Evolutionary conservation across 2,113 vertebrate genomes (phyloP).

Genomic region (Callospermophilus lateralis): DNA sequence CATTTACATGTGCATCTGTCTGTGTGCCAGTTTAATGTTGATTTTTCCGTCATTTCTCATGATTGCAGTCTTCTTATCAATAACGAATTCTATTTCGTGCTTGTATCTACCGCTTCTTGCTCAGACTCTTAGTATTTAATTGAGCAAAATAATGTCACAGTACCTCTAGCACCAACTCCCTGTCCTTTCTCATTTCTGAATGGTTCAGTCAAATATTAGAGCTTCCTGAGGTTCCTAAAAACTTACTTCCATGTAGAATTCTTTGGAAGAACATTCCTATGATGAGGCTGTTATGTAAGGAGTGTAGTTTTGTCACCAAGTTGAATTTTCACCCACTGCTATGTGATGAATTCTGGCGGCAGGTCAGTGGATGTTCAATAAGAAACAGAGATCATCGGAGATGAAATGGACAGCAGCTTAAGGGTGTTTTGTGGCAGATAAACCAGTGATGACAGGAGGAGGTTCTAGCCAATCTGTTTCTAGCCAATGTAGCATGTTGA

Average conservation of each 20-base stretch:
- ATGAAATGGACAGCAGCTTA: neutral
- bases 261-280: neutral
- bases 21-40: neutral
- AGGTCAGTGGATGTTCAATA: neutral
- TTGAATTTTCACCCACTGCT: neutral
- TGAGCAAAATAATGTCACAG: neutral
- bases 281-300: neutral
- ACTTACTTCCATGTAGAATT: neutral
- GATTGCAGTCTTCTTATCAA: neutral
- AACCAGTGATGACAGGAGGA: neutral
- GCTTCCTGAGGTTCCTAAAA: neutral
- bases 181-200: neutral
- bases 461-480: neutral
- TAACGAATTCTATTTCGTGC: neutral
- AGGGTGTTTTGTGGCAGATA: neutral
- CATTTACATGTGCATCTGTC: neutral
- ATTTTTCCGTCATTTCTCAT: neutral
- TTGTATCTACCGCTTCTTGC: neutral
- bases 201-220: conserved; percentile 1
- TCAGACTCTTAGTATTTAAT: neutral
- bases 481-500: neutral
- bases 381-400: neutral
- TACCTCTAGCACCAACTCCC: neutral
- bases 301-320: neutral
- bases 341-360: neutral